Base-by-base conservation (phyloP, 2,113 vertebrate species). In the Columba janthina region DNA sequence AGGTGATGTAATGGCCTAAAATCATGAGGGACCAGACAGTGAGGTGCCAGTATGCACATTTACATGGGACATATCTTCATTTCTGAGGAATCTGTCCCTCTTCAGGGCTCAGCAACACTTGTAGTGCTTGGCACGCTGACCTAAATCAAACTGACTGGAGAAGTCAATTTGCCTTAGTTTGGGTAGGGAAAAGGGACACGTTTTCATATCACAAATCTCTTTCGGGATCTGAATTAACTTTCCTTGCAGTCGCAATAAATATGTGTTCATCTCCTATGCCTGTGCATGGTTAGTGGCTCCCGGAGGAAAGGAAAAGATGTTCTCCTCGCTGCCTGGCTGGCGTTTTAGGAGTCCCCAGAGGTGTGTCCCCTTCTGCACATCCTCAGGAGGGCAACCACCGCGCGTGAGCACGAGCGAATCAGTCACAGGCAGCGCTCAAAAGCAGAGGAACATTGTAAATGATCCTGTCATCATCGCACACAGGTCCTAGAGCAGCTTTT, bases 401-500 rank as follows among this genome's bases (percentile, higher is more conserved):
- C 0, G 0, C 0, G 0, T 1, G 3, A 64, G 48, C 74, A 78
- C 0, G 0, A 81, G 48, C 0, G 0, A 65, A 91, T 76, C 81
- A 76, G 58, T 38, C 77, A 72, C 46, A 71, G 71, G 58, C 0
- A 3, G 28, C 42, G 31, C 26, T 66, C 44, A 58, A 7, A 85
- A 38, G 13, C 78, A 88, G 32, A 32, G 36, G 51, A 89, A 40
- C 46, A 22, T 8, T 70, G 67, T 32, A 80, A 92, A 85, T 77
- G 72, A 86, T 92, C 61, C 72, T 80, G 67, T 93, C 87, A 66
- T 29, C 81, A 62, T 4, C 0, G 4, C 62, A 19, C 25, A 19
- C 5, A 25, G 50, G 7, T 89, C 70, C 74, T 18, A 8, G 70
- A 79, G 74, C 25, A 18, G 66, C 44, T 50, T 66, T 67, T 76